Evolutionary conservation across 2,113 vertebrate genomes (phyloP).

Genomic region (Lagopus leucura): DNA sequence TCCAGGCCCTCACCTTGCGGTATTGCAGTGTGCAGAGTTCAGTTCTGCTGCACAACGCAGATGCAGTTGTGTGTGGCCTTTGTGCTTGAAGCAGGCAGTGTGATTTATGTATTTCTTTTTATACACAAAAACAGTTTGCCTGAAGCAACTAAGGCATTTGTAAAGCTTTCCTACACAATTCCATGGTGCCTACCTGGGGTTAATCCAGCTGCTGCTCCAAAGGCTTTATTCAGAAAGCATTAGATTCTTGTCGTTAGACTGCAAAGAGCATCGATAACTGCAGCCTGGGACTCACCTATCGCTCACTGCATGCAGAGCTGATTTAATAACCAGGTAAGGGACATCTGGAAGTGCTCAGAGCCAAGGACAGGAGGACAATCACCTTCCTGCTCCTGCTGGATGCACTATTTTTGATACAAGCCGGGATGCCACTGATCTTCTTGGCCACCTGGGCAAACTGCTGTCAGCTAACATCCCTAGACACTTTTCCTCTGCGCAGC

Average conservation of each 20-base stretch:
- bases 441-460: too few species aligned
- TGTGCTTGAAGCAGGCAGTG: not conserved
- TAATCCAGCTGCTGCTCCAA: not conserved
- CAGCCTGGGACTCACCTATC: not conserved
- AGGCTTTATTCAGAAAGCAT: not conserved
- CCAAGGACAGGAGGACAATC: too few species aligned
- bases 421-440: too few species aligned
- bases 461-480: too few species aligned
- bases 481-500: too few species aligned
- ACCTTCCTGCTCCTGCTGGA: too few species aligned
- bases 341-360: not conserved
- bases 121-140: not conserved
- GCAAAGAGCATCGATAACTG: not conserved
- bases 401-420: too few species aligned
- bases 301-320: not conserved
- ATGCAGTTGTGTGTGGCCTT: fast-evolving
- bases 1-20: not conserved
- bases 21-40: fast-evolving
- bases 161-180: not conserved
- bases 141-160: not conserved
- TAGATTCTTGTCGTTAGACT: not conserved
- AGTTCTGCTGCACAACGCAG: fast-evolving
- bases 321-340: fast-evolving
- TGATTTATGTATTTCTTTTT: not conserved
- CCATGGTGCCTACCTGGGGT: not conserved